These are phyloP conservation scores for Drosophila baimaii DNA, from an alignment of 1,140 invertebrate genomes.

Conservation along the genomic window DNA sequence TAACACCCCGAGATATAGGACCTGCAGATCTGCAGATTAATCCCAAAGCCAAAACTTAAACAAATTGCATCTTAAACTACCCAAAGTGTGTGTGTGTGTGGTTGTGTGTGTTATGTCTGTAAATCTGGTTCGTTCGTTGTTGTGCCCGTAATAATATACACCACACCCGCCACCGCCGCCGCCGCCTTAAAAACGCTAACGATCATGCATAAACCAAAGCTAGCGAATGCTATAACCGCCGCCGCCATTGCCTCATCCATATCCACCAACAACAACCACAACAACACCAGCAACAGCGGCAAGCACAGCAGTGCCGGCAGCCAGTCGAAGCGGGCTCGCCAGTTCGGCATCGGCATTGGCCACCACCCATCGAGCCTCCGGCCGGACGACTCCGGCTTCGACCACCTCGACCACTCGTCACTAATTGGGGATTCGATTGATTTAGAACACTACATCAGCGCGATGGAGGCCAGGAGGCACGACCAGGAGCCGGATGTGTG, in stretches of 20 bases:
- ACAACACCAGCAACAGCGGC: slow-evolving; percentile 38
- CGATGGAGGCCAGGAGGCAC: slow-evolving; percentile 85
- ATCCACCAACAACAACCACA: slow-evolving; percentile 69
- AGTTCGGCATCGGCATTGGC: slow-evolving; percentile 33
- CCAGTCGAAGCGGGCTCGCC: slow-evolving; percentile 54
- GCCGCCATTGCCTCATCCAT: slow-evolving; percentile 80
- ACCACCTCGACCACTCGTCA: slow-evolving; percentile 58
- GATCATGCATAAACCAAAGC: slow-evolving; percentile 83
- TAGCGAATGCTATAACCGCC: slow-evolving; percentile 79
- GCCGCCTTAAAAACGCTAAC: slow-evolving; percentile 51
- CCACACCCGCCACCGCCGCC: slow-evolving; percentile 29
- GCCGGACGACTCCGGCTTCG: slow-evolving; percentile 56
- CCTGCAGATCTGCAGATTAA: slow-evolving; percentile 46
- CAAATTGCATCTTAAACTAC: slow-evolving; percentile 29
- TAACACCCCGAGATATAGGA: slow-evolving; percentile 46
- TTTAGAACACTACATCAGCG: slow-evolving; percentile 86
- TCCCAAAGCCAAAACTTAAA: slow-evolving; percentile 39
- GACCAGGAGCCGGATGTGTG: slow-evolving; percentile 89
- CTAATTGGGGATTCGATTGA: slow-evolving; percentile 83
- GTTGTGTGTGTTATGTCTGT: slow-evolving; percentile 67
- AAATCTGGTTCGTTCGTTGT: slow-evolving; percentile 58
- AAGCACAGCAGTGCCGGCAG: slow-evolving; percentile 47
- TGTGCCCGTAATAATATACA: slow-evolving; percentile 62
- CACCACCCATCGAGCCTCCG: slow-evolving; percentile 21
- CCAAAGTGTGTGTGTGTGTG: slow-evolving; percentile 6